Evolutionary conservation across 2,797 vertebrate species (phyloP), one percentile per base, ranked within the genome.

Genomic region (Synaphobranchus kaupii): DNA sequence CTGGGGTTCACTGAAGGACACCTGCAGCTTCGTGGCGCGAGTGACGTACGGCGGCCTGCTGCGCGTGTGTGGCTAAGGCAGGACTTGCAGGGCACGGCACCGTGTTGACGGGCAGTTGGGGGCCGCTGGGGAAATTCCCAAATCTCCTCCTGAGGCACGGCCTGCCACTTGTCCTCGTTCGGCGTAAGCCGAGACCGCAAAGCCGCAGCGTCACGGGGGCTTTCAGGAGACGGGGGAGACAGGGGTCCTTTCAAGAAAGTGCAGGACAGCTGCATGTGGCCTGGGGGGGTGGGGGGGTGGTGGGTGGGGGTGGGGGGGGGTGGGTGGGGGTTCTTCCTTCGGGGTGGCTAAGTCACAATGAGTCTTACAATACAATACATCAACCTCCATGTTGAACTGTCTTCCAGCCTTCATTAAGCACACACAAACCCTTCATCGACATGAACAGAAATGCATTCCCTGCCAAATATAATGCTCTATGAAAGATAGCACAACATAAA

Each of bases 181-280:
- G 78, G 44, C 47, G 78, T 81, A 81, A 81, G 47, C 20, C 25
- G 78, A 81, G 78, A 50, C 3, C 2, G 78, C 44, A 20, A 78
- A 48, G 78, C 47, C 78, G 25, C n/a, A n/a, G 78, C 8, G 47
- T 81, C 78, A 5, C 0, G 39, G 47, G 78, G n/a, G 20, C 47
- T 10, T n/a, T 50, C 78, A 12, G 78, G 22, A 81, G 20, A 81
- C 44, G 15, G 44, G 20, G 22, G 47, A 81, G 22, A 81, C 78
- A 81, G 78, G 25, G 78, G 78, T 81, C 78, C 47, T 81, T 81
- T 81, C 78, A 81, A 81, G 22, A 50, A 48, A 15, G 73, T 44
- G 39, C 44, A 48, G 47, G 20, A 50, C 78, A 81, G 78, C 78
- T 81, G 78, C 78, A 48, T 7, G 47, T 48, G 78, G 78, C 78